Percentiles rank a stretch among this genome's conserved stretches.
phyloP scores from a whole-genome alignment of 2,113 vertebrate genomes.

The Saimiri boliviensis region DNA sequence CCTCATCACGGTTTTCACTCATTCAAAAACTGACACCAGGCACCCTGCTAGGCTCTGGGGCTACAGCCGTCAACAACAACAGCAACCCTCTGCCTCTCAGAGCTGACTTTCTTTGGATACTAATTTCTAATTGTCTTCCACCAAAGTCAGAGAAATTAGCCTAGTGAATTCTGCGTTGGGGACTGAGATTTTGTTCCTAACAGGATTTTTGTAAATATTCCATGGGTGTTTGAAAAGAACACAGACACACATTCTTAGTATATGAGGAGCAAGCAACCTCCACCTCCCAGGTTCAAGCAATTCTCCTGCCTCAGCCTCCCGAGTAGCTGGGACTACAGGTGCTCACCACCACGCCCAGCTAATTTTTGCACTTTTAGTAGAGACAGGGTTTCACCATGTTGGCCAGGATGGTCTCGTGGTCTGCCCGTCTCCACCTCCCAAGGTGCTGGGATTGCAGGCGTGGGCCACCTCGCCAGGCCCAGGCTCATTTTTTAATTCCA shows the following conservation, averaged over 20 bases:
- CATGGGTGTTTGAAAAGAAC: neutral
- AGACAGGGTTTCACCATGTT: no score
- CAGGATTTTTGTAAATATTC: neutral
- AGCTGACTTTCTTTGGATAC: accelerated
- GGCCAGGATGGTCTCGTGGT: no score
- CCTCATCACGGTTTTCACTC: neutral
- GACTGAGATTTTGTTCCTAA: neutral
- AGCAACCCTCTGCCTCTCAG: neutral
- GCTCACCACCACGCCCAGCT: no score
- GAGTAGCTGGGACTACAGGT: no score
- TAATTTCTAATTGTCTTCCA: neutral
- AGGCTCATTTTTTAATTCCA: no score
- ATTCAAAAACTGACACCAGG: neutral
- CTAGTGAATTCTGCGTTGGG: neutral
- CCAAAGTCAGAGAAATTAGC: neutral
- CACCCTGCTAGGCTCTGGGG: neutral
- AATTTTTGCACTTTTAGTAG: no score
- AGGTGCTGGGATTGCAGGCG: no score
- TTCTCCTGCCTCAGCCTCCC: no score
- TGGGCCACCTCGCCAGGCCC: no score
- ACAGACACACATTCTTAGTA: accelerated
- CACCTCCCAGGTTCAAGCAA: no score
- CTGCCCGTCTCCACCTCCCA: no score
- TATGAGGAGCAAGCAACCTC: neutral
- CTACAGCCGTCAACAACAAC: neutral